Evolutionary conservation across 2,888 invertebrate genomes (phyloP).

Genomic region (Melanostoma scalare): DNA sequence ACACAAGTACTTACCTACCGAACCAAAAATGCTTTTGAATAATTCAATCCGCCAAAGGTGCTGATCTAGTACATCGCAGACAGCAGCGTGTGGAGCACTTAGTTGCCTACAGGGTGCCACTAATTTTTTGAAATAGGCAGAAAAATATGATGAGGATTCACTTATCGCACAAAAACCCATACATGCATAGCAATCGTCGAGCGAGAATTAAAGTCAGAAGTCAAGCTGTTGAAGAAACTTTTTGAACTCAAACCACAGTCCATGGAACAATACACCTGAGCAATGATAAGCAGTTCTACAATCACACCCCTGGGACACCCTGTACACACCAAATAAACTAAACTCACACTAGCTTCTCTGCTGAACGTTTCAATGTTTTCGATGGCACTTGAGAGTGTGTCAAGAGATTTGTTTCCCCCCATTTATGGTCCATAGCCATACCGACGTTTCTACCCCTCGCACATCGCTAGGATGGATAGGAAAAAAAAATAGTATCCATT

Average conservation of each 20-base stretch:
- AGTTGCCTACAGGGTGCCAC: neutral
- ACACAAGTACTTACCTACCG: neutral
- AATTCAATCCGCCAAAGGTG: slow-evolving; percentile 55
- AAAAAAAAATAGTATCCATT: slow-evolving; percentile 13
- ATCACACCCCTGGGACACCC: neutral
- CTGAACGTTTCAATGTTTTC: slow-evolving; percentile 52
- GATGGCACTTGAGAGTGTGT: slow-evolving; percentile 63
- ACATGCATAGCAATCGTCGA: too few species aligned
- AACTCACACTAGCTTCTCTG: slow-evolving; percentile 40
- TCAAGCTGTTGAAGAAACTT: too few species aligned
- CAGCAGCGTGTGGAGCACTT: neutral
- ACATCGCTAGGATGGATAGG: neutral
- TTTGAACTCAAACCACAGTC: too few species aligned
- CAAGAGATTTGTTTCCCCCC: slow-evolving; percentile 53
- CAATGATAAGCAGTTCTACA: too few species aligned
- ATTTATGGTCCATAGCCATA: slow-evolving; percentile 10
- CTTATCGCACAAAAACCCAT: too few species aligned
- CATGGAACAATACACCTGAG: too few species aligned
- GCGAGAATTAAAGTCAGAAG: too few species aligned
- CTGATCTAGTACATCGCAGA: slow-evolving; percentile 31
- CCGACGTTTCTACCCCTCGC: slow-evolving; percentile 8
- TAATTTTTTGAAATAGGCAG: too few species aligned
- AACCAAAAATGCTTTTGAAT: slow-evolving; percentile 45
- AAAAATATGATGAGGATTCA: too few species aligned
- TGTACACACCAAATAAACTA: slow-evolving; percentile 27